Percentiles rank a stretch among this genome's conserved stretches.
Conservation (phyloP, 2,113 vertebrate species). For the Ceratotherium simum region DNA sequence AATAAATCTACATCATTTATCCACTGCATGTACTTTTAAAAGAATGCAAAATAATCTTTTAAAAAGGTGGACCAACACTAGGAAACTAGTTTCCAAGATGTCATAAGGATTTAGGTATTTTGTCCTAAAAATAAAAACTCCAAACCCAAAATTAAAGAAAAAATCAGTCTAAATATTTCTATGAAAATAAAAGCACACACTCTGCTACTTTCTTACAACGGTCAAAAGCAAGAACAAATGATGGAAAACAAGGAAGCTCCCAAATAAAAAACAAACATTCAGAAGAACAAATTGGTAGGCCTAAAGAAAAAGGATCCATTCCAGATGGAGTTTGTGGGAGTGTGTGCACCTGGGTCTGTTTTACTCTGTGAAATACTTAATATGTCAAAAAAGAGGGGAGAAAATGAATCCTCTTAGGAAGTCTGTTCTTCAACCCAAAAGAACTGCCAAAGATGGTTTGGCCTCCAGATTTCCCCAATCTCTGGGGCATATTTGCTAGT, state of each 20-base stretch:
- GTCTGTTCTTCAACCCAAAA: background rate
- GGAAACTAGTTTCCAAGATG: background rate
- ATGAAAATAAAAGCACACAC: background rate
- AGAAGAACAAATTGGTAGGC: background rate
- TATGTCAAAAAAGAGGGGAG: background rate
- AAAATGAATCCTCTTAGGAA: background rate
- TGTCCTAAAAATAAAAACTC: background rate
- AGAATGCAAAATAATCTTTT: background rate
- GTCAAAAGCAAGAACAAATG: background rate
- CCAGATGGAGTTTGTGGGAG: background rate
- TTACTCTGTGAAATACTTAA: background rate
- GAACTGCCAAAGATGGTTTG: background rate
- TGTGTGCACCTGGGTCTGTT: background rate
- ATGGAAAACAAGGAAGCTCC: background rate
- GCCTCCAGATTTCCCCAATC: background rate
- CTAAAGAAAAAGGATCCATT: background rate
- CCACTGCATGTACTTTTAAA: background rate
- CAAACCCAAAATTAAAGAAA: background rate
- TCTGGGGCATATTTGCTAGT: background rate
- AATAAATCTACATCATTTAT: background rate
- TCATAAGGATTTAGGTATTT: background rate
- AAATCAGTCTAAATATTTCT: background rate
- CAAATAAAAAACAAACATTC: background rate
- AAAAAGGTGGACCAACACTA: background rate
- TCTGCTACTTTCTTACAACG: background rate